These are phyloP conservation scores for Cosmopolites sordidus DNA, from an alignment of 2,888 invertebrate species.

Conservation along the genomic window DNA sequence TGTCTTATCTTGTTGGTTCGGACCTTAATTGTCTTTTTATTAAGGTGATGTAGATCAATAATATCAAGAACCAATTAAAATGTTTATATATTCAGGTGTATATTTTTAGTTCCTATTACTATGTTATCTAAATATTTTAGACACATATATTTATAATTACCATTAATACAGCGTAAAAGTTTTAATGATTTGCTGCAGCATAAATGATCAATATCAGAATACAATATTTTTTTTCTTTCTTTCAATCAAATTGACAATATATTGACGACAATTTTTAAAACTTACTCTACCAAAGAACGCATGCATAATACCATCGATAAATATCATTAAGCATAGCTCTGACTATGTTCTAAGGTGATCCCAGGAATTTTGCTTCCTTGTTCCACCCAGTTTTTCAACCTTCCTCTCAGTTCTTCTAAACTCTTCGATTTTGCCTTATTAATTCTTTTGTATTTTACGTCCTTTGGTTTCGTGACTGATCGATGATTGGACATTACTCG, in stretches of 20 bases:
- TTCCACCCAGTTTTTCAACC: conserved; percentile 81
- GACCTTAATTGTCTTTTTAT: too few relatives aligned
- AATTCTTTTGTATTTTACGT: conserved; percentile 86
- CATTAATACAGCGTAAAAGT: too few relatives aligned
- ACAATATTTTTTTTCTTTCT: too few relatives aligned
- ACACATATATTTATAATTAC: too few relatives aligned
- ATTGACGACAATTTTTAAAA: background rate
- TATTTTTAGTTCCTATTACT: too few relatives aligned
- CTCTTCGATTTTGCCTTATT: conserved; percentile 89
- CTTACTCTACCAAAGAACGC: conserved; percentile 18
- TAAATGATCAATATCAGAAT: too few relatives aligned
- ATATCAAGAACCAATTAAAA: too few relatives aligned
- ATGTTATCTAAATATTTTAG: too few relatives aligned
- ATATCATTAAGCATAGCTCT: conserved; percentile 43
- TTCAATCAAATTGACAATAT: background rate
- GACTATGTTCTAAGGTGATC: conserved; percentile 63
- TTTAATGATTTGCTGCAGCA: too few relatives aligned
- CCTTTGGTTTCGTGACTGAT: conserved; percentile 85
- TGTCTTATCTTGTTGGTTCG: too few relatives aligned
- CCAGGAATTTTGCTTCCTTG: conserved; percentile 68
- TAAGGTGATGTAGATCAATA: too few relatives aligned
- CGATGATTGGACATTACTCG: conserved; percentile 87
- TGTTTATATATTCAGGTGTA: too few relatives aligned
- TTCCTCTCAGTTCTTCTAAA: conserved; percentile 75
- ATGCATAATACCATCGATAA: background rate